Conservation (phyloP, 2,797 vertebrate genomes). For the Huso huso region DNA sequence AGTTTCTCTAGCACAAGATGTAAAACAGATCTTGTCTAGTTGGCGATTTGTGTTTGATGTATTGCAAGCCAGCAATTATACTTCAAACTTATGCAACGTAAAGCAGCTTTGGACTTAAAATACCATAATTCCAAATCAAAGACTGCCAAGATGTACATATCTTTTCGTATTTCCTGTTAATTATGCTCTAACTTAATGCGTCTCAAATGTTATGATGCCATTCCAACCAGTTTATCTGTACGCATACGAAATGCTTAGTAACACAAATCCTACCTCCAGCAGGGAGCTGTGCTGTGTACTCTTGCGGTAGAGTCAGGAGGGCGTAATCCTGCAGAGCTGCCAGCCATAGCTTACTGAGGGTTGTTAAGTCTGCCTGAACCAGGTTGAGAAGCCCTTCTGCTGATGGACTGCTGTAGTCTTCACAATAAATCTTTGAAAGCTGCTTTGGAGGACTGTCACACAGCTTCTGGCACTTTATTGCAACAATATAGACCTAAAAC, state of each 20-base stretch:
- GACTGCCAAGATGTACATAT: no score
- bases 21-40: no score
- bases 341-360: constrained; percentile 82
- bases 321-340: constrained; percentile 82
- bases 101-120: no score
- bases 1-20: no score
- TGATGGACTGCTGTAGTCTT: constrained; percentile 29
- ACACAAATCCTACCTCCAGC: constrained; percentile 56
- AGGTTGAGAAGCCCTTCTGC: constrained; percentile 64
- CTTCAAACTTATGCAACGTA: no score
- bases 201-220: not conserved
- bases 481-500: constrained; percentile 80
- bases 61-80: no score
- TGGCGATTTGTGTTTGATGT: no score
- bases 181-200: constrained; percentile 12
- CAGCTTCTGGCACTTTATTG: constrained; percentile 61
- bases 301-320: constrained; percentile 70
- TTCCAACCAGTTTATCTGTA: not conserved
- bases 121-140: no score
- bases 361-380: constrained; percentile 72
- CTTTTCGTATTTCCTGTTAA: not conserved
- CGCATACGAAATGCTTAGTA: not conserved
- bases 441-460: constrained; percentile 25
- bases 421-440: constrained; percentile 30
- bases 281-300: constrained; percentile 65